phyloP scores from a whole-genome alignment of 2,888 invertebrate genomes.

The Osedax fenrisi region DNA sequence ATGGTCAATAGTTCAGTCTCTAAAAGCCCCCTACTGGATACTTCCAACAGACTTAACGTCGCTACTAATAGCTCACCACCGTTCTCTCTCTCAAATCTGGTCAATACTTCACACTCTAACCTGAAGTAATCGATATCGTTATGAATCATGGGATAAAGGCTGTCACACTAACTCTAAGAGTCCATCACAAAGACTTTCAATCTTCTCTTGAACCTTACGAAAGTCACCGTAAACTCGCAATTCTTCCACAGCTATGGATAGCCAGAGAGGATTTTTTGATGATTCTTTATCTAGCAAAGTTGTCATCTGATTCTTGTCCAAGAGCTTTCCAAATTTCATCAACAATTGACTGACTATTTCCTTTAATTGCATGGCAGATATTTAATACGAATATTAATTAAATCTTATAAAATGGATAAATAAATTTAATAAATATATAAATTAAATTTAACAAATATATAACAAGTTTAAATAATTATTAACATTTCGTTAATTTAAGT shows the following conservation, averaged over 20 bases:
- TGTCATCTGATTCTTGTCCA: constrained; percentile 41
- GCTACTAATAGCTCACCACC: constrained; percentile 44
- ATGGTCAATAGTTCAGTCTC: constrained; percentile 44
- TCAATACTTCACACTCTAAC: constrained; percentile 42
- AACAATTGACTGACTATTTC: constrained; percentile 43
- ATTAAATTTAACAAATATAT: not conserved
- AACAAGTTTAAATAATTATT: not conserved
- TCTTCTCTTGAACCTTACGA: constrained; percentile 41
- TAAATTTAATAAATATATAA: not conserved
- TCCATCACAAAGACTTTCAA: constrained; percentile 44
- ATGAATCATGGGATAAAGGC: too few species aligned
- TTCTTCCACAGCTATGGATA: constrained; percentile 49
- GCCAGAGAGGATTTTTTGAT: constrained; percentile 48
- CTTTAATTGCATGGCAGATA: too few species aligned
- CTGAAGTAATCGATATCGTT: constrained; percentile 37
- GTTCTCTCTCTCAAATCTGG: constrained; percentile 42
- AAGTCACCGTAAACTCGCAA: constrained; percentile 41
- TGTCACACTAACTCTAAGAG: constrained; percentile 42
- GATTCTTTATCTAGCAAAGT: constrained; percentile 42
- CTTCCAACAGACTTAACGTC: constrained; percentile 47
- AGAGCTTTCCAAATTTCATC: constrained; percentile 39
- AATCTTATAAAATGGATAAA: not conserved
- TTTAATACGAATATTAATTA: too few species aligned
- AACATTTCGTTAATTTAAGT: too few species aligned
- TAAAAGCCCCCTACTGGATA: constrained; percentile 45